Conservation (phyloP, 2,888 invertebrate species). For the Drosophila colorata region DNA sequence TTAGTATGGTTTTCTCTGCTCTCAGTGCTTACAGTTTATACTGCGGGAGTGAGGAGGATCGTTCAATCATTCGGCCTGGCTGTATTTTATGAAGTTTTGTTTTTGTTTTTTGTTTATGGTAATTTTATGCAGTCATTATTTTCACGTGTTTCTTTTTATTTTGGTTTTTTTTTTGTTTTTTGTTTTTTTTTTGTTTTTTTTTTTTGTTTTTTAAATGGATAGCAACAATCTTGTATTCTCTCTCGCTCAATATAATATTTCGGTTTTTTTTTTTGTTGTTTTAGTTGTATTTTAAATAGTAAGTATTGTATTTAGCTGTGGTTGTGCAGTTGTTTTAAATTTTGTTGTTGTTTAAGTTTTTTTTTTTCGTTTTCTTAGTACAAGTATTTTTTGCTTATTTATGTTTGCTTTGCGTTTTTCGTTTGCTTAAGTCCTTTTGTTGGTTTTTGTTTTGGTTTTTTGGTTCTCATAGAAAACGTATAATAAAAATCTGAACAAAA, state of each 20-base stretch:
- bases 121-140: conserved; percentile 59
- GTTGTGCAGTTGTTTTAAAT: conserved; percentile 58
- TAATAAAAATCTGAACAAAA: conserved; percentile 43
- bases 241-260: conserved; percentile 82
- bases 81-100: conserved; percentile 34
- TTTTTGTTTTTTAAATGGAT: conserved; percentile 76
- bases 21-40: conserved; percentile 45
- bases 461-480: conserved; percentile 67
- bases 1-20: conserved; percentile 16
- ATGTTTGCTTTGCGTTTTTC: conserved; percentile 51
- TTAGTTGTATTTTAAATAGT: conserved; percentile 73
- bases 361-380: conserved; percentile 40
- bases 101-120: conserved; percentile 24
- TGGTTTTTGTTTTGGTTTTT: conserved; percentile 45
- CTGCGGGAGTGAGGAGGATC: conserved; percentile 33
- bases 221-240: conserved; percentile 85
- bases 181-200: conserved; percentile 42
- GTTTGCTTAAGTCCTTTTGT: conserved; percentile 68
- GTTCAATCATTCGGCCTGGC: conserved; percentile 35
- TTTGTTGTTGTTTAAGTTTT: conserved; percentile 14
- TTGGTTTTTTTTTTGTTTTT: conserved; percentile 42
- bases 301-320: conserved; percentile 71
- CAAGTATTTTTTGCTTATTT: conserved; percentile 45
- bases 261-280: conserved; percentile 66
- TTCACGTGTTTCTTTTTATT: conserved; percentile 36